Evolutionary conservation across 2,797 vertebrate genomes (phyloP).

Genomic region (Monodelphis domestica): DNA sequence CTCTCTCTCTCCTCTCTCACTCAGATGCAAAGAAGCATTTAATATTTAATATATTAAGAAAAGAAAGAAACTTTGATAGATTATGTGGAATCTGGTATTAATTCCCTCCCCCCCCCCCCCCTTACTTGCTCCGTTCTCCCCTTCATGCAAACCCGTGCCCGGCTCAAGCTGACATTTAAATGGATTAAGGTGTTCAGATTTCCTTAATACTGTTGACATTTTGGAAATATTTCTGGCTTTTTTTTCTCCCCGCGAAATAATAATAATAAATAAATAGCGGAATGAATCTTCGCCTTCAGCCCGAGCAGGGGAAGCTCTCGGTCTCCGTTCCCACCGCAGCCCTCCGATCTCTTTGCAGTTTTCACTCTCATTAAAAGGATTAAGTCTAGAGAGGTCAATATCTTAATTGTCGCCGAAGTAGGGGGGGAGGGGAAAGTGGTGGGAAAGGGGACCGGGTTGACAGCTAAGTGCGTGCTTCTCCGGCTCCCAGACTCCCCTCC

Average conservation of each 20-base stretch:
- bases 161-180: slow-evolving; percentile 78
- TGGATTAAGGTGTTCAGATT: slow-evolving; percentile 79
- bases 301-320: background rate
- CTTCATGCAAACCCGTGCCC: slow-evolving; percentile 31
- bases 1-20: slow-evolving; percentile 73
- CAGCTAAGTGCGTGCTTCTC: background rate
- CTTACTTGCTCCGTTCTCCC: slow-evolving; percentile 49
- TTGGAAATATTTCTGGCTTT: slow-evolving; percentile 78
- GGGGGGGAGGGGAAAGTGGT: background rate
- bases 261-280: slow-evolving; percentile 76
- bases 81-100: slow-evolving; percentile 75
- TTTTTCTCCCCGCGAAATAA: slow-evolving; percentile 61
- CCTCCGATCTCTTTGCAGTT: slow-evolving; percentile 40
- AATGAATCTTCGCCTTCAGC: slow-evolving; percentile 23
- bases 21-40: slow-evolving; percentile 82
- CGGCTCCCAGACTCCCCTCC: background rate
- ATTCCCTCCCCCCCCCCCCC: slow-evolving; percentile 67
- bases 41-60: slow-evolving; percentile 83
- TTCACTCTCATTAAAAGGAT: slow-evolving; percentile 55
- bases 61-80: slow-evolving; percentile 82
- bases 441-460: slow-evolving; percentile 6
- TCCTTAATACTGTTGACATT: slow-evolving; percentile 81
- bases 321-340: background rate
- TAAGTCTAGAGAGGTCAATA: slow-evolving; percentile 22
- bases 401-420: background rate